Conservation (phyloP, 2,888 invertebrate genomes). For the Itoplectis maculator region DNA sequence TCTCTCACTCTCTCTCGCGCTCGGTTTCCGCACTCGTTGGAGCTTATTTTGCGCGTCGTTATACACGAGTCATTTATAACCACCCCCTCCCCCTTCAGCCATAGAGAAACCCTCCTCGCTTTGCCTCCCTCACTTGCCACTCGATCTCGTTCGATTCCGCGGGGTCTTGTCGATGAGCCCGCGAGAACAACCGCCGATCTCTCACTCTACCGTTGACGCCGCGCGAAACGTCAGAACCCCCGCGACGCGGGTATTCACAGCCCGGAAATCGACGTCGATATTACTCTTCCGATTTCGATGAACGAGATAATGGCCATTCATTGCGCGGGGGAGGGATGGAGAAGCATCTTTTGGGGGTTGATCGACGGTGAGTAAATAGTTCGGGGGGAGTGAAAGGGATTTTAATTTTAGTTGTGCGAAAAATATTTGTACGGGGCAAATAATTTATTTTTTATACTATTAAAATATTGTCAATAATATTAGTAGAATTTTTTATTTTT, state of each 20-base stretch:
- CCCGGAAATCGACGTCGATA: conserved; percentile 64
- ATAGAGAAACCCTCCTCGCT: too few relatives aligned
- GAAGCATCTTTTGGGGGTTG: too few relatives aligned
- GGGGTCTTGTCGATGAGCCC: conserved; percentile 37
- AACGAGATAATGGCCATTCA: not conserved
- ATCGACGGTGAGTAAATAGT: too few relatives aligned
- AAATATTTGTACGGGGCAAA: not conserved
- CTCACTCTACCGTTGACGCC: too few relatives aligned
- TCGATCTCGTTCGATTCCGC: conserved; percentile 54
- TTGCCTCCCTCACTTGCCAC: not conserved
- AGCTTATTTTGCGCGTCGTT: conserved; percentile 68
- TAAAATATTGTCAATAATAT: too few relatives aligned
- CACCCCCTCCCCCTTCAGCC: conserved; percentile 25
- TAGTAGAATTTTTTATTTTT: too few relatives aligned
- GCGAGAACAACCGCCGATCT: conserved; percentile 23
- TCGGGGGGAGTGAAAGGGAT: too few relatives aligned
- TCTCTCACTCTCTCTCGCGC: conserved; percentile 35
- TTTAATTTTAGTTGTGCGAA: not conserved
- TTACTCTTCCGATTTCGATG: conserved; percentile 54
- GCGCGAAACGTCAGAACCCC: conserved; percentile 48
- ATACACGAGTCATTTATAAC: conserved; percentile 71
- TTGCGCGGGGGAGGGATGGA: not conserved
- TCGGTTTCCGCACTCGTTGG: conserved; percentile 37
- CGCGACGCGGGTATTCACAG: conserved; percentile 21
- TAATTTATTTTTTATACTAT: not conserved